Percentiles rank a stretch among this genome's conserved stretches.
These are phyloP conservation scores for Cygnus atratus DNA, from an alignment of 2,113 vertebrate genomes.

Conservation along the genomic window DNA sequence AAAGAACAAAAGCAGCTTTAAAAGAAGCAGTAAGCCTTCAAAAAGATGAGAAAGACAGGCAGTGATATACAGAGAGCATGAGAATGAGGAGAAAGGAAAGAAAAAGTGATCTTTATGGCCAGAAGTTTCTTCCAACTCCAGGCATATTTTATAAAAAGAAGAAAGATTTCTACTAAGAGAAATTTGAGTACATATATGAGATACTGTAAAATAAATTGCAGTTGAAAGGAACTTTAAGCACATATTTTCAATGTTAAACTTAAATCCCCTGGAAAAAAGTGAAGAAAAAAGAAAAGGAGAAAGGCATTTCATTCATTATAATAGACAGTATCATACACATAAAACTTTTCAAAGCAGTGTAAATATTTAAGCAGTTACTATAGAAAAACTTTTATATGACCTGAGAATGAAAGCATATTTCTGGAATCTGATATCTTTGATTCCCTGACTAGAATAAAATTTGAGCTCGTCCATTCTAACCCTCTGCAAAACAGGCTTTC, in stretches of 20 bases:
- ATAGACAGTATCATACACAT: neutral
- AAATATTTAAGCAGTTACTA: slow-evolving; percentile 11
- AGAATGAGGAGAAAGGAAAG: neutral
- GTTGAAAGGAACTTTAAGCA: neutral
- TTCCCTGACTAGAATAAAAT: neutral
- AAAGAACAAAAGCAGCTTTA: neutral
- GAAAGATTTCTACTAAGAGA: neutral
- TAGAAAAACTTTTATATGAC: neutral
- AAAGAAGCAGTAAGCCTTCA: neutral
- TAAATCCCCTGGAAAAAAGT: neutral
- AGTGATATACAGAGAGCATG: neutral
- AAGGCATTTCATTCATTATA: neutral
- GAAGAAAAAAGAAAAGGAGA: neutral
- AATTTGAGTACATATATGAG: neutral
- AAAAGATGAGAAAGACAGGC: neutral
- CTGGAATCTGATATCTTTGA: neutral
- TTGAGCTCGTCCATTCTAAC: neutral
- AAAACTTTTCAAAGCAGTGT: neutral
- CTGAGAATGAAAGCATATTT: neutral
- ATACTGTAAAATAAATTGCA: neutral
- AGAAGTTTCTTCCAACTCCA: neutral
- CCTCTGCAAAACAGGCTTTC: neutral
- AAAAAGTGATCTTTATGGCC: neutral
- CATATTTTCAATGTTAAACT: neutral
- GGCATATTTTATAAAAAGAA: neutral